Percentiles rank a stretch among this genome's conserved stretches.
phyloP scores from a whole-genome alignment of 2,113 vertebrate genomes.

The Pollachius pollachius region DNA sequence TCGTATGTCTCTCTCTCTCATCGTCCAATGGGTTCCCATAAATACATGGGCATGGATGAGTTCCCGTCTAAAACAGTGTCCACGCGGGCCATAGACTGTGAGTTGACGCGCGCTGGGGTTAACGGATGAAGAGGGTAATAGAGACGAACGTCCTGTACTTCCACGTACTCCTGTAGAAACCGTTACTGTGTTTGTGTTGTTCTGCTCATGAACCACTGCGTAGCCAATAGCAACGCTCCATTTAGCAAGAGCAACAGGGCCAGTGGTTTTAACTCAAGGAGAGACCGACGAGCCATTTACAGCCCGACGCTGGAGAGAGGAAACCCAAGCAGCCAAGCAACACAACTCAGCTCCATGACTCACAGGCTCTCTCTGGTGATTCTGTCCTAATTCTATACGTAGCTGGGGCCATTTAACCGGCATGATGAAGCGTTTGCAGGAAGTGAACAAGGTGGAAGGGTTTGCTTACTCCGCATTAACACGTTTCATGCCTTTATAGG shows the following conservation, averaged over 20 bases:
- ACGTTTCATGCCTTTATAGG: too few species aligned
- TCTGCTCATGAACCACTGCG: conserved; percentile 34
- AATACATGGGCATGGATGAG: not conserved
- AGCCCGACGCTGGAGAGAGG: not conserved
- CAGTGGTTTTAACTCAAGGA: conserved; percentile 33
- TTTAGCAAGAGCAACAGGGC: conserved; percentile 13
- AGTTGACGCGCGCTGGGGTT: not conserved
- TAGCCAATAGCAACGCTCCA: conserved; percentile 11
- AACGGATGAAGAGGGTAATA: conserved; percentile 8
- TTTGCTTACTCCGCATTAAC: too few species aligned
- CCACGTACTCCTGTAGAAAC: conserved; percentile 28
- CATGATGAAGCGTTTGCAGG: not conserved
- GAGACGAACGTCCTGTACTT: conserved; percentile 25
- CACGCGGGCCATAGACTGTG: not conserved
- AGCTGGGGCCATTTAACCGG: not conserved
- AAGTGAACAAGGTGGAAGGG: too few species aligned
- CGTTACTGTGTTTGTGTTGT: conserved; percentile 30
- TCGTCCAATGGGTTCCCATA: too few species aligned
- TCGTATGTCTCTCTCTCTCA: conserved; percentile 3
- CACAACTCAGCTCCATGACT: conserved; percentile 3
- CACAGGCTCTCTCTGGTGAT: too few species aligned
- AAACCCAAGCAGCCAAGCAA: conserved; percentile 25
- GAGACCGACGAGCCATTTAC: conserved; percentile 12
- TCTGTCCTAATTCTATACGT: too few species aligned
- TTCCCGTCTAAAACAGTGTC: not conserved